phyloP scores from a whole-genome alignment of 2,113 vertebrate species.

The Alectura lathami region DNA sequence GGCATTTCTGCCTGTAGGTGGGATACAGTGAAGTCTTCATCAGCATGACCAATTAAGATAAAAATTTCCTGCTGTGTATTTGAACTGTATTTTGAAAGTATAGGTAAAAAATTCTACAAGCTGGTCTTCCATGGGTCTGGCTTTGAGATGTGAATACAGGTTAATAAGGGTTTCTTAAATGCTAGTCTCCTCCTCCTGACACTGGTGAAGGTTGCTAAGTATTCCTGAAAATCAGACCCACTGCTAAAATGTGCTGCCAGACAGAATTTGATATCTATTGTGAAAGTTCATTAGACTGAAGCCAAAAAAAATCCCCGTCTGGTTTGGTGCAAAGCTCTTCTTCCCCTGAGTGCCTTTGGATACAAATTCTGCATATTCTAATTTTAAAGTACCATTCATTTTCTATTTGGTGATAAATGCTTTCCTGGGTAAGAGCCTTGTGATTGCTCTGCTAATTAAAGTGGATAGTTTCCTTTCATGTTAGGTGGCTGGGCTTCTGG shows the following conservation, averaged over 20 bases:
- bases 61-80: background rate
- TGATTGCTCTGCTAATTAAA: slow-evolving; percentile 70
- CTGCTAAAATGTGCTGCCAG: slow-evolving; percentile 50
- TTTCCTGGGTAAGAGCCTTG: slow-evolving; percentile 58
- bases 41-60: background rate
- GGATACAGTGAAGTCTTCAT: background rate
- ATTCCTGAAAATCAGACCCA: slow-evolving; percentile 39
- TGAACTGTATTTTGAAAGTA: background rate
- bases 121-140: background rate
- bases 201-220: background rate
- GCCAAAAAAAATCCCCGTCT: slow-evolving; percentile 45
- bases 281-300: slow-evolving; percentile 64
- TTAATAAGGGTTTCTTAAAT: background rate
- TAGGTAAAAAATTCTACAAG: background rate
- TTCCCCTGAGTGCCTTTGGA: slow-evolving; percentile 60
- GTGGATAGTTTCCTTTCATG: slow-evolving; percentile 62
- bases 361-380: slow-evolving; percentile 70
- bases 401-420: slow-evolving; percentile 70
- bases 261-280: slow-evolving; percentile 60
- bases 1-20: background rate
- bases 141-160: background rate
- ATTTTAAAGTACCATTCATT: slow-evolving; percentile 68
- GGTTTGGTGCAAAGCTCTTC: slow-evolving; percentile 63
- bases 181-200: background rate
- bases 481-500: slow-evolving; percentile 53